Conservation (phyloP, 1,140 invertebrate species). For the Varroa destructor region DNA sequence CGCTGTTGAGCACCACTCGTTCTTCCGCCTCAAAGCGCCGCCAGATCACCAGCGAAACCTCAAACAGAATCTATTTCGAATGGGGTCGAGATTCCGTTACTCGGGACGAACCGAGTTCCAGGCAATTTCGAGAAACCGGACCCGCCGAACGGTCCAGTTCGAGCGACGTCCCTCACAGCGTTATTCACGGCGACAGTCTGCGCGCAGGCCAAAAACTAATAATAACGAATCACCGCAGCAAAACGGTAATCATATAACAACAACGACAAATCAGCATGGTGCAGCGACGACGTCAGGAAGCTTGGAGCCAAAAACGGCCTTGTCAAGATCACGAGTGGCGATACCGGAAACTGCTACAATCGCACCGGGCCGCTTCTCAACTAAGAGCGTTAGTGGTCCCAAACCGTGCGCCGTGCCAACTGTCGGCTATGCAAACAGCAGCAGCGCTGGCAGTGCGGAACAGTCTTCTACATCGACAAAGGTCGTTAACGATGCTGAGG, state of each 20-base stretch:
- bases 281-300: conserved; percentile 22
- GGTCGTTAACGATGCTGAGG: conserved; percentile 40
- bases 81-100: conserved; percentile 46
- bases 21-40: conserved; percentile 62
- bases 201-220: conserved; percentile 44
- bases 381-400: conserved; percentile 7
- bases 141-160: conserved; percentile 78
- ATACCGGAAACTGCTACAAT: conserved; percentile 26
- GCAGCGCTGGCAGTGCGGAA: conserved; percentile 13
- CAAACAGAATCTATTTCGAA: conserved; percentile 44
- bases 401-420: conserved; percentile 26
- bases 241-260: conserved; percentile 32
- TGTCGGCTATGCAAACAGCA: background rate
- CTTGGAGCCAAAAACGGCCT: conserved; percentile 26
- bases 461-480: conserved; percentile 32
- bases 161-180: conserved; percentile 89
- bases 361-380: conserved; percentile 17
- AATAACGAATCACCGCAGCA: conserved; percentile 32
- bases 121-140: conserved; percentile 60
- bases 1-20: conserved; percentile 92
- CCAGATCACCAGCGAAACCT: conserved; percentile 37
- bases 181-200: conserved; percentile 71
- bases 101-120: conserved; percentile 83
- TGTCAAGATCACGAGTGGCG: background rate
- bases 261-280: conserved; percentile 22